Conservation (phyloP, 2,797 vertebrate genomes). For the Enteromius unitaeniatus region DNA sequence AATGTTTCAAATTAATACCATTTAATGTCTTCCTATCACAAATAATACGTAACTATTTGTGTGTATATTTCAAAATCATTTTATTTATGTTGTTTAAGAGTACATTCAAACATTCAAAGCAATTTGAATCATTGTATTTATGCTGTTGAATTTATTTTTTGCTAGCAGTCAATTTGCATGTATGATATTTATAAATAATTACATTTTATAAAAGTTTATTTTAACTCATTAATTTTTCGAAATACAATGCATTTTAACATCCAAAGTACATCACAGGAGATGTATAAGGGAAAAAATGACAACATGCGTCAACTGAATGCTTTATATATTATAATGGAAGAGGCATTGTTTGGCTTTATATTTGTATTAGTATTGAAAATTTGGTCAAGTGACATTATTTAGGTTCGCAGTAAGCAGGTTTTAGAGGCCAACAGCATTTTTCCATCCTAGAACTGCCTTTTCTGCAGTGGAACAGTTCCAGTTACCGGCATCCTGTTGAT, state of each 20-base stretch:
- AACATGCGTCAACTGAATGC: background rate
- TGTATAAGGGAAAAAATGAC: background rate
- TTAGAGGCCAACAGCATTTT: background rate
- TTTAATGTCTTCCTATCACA: too few species aligned
- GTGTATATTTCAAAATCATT: background rate
- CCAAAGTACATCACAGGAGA: background rate
- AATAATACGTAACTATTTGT: background rate
- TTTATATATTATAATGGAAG: background rate
- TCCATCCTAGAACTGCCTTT: background rate
- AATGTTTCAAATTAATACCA: background rate
- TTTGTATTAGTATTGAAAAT: background rate
- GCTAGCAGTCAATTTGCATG: background rate
- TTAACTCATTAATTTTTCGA: background rate
- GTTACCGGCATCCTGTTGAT: constrained; percentile 9
- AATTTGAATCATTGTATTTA: too few species aligned
- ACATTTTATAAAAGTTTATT: background rate
- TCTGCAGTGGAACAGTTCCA: background rate
- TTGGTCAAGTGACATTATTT: background rate
- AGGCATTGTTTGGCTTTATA: background rate
- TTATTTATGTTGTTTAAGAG: background rate
- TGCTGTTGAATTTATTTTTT: background rate
- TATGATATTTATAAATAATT: background rate
- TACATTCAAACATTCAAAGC: background rate
- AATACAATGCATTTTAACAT: background rate
- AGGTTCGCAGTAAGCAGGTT: background rate